These are phyloP conservation scores for Sweltsa coloradensis DNA, from an alignment of 1,140 invertebrate species.

Conservation along the genomic window DNA sequence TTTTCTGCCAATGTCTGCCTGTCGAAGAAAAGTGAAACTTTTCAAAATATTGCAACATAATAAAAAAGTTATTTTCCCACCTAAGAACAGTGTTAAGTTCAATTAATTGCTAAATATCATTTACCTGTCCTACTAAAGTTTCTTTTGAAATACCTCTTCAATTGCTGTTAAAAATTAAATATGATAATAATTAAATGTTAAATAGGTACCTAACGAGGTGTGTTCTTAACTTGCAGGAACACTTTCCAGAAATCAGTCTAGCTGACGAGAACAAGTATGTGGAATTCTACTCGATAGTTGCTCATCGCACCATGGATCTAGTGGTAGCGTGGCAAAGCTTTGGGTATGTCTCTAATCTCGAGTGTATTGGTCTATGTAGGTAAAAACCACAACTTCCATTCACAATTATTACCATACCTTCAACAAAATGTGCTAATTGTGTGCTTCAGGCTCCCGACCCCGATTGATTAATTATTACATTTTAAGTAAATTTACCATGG, in stretches of 20 bases:
- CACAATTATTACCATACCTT: too few relatives aligned
- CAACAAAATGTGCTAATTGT: too few relatives aligned
- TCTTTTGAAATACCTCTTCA: background rate
- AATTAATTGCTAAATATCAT: background rate
- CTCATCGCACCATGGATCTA: slow-evolving; percentile 33
- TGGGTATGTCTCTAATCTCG: too few relatives aligned
- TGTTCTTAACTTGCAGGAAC: slow-evolving; percentile 29
- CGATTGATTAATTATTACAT: too few relatives aligned
- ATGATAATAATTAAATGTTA: background rate
- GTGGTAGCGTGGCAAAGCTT: slow-evolving; percentile 47
- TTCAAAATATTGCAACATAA: too few relatives aligned
- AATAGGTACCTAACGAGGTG: background rate
- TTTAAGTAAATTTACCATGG: too few relatives aligned
- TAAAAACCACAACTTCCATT: too few relatives aligned
- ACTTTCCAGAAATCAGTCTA: slow-evolving; percentile 40
- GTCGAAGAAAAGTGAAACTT: too few relatives aligned
- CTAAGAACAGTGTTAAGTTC: slow-evolving; percentile 2
- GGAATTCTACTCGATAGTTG: slow-evolving; percentile 32
- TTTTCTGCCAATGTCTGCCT: too few relatives aligned
- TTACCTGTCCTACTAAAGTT: background rate
- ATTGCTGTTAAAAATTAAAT: background rate
- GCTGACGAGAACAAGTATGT: slow-evolving; percentile 32
- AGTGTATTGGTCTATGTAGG: too few relatives aligned
- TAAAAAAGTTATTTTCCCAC: too few relatives aligned
- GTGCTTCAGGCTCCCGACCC: too few relatives aligned